phyloP scores from a whole-genome alignment of 2,113 vertebrate species.

The Athene cunicularia region DNA sequence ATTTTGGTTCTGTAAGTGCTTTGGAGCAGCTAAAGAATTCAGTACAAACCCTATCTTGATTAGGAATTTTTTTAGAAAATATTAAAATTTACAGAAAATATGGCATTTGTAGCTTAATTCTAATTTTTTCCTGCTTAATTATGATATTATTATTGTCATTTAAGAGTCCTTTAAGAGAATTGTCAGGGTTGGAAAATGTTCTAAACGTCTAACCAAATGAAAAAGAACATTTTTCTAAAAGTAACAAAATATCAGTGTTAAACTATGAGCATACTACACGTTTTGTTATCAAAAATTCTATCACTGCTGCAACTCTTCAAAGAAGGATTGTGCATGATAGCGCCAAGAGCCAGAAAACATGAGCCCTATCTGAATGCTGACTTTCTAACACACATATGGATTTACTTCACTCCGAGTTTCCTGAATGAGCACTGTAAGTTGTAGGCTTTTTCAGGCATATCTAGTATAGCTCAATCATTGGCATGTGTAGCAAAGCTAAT shows the following conservation, averaged over 20 bases:
- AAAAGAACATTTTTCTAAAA: neutral
- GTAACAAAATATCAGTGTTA: neutral
- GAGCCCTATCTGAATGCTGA: slow-evolving; percentile 48
- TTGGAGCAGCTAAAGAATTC: neutral
- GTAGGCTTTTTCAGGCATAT: slow-evolving; percentile 65
- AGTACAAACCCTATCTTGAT: neutral
- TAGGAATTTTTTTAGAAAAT: neutral
- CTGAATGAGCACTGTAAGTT: slow-evolving; percentile 71
- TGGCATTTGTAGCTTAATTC: neutral
- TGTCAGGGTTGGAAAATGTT: neutral
- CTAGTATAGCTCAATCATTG: slow-evolving; percentile 67
- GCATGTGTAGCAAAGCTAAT: slow-evolving; percentile 73
- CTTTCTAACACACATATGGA: slow-evolving; percentile 76
- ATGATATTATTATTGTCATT: neutral
- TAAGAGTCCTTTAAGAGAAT: neutral
- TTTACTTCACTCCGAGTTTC: slow-evolving; percentile 79
- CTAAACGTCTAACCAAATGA: neutral
- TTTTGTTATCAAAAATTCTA: slow-evolving; percentile 51
- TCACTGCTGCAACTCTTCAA: slow-evolving; percentile 65
- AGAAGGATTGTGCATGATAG: slow-evolving; percentile 57
- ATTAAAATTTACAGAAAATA: neutral
- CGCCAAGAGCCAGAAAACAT: slow-evolving; percentile 55
- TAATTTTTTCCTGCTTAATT: neutral
- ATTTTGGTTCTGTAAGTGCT: neutral
- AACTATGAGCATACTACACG: neutral